These are phyloP conservation scores for Fulica atra DNA, from an alignment of 2,113 vertebrate genomes.

Conservation along the genomic window DNA sequence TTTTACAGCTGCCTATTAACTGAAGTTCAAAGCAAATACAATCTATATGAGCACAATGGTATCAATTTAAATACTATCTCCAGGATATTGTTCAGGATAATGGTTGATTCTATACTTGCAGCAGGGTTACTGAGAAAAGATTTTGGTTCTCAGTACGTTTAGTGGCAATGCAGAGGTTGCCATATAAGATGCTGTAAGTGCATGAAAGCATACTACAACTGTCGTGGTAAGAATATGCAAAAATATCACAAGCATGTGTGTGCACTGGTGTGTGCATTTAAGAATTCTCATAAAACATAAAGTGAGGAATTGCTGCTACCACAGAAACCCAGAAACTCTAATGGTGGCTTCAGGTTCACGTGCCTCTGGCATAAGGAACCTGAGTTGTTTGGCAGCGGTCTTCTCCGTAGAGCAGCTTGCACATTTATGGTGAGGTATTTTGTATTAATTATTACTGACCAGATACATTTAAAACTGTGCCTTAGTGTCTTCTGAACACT, in stretches of 20 bases:
- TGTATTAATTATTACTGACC: slow-evolving; percentile 19
- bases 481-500: slow-evolving; percentile 21
- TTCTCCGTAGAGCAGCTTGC: background rate
- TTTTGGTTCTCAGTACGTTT: background rate
- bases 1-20: background rate
- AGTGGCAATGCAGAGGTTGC: background rate
- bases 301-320: background rate
- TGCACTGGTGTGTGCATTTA: background rate
- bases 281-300: background rate
- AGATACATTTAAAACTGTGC: background rate
- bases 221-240: background rate
- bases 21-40: background rate
- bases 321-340: background rate
- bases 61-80: background rate
- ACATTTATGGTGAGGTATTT: background rate
- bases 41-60: background rate
- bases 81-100: background rate
- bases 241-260: background rate
- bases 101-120: background rate
- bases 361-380: background rate
- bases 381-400: background rate
- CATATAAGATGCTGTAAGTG: background rate
- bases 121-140: background rate
- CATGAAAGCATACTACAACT: background rate
- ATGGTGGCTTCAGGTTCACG: background rate